phyloP scores from a whole-genome alignment of 2,113 vertebrate genomes.

The Bubalus kerabau region DNA sequence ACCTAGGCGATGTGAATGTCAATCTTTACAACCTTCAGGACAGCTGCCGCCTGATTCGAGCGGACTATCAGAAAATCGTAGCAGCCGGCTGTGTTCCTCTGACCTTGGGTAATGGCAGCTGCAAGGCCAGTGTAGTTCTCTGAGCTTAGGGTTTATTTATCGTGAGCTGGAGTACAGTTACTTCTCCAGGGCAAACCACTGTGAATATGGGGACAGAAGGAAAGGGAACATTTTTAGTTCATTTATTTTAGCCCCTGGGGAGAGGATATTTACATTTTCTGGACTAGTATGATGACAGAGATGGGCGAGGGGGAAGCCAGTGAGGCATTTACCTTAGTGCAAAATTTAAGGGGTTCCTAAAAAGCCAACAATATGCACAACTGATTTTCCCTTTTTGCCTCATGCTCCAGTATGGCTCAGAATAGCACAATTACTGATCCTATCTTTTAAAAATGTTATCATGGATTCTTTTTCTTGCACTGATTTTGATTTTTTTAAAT shows the following conservation, averaged over 20 bases:
- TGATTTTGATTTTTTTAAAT: not conserved
- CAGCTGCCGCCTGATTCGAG: conserved; percentile 87
- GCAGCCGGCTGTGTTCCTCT: conserved; percentile 86
- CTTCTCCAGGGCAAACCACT: not conserved
- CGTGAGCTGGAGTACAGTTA: rapidly evolving
- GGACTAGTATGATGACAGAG: too few relatives aligned
- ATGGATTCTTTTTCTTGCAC: not conserved
- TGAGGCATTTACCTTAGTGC: not conserved
- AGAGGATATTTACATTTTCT: not conserved
- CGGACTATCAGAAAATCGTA: conserved; percentile 82
- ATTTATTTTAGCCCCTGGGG: not conserved
- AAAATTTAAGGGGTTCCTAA: not conserved
- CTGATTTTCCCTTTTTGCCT: not conserved
- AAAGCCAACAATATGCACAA: not conserved
- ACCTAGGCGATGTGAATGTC: conserved; percentile 90
- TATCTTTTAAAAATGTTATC: not conserved
- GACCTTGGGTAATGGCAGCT: conserved; percentile 86
- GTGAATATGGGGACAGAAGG: not conserved
- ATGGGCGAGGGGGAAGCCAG: not conserved
- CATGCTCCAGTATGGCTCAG: not conserved
- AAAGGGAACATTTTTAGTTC: not conserved
- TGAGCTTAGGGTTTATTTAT: not conserved
- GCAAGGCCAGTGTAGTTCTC: not conserved
- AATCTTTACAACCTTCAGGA: conserved; percentile 91
- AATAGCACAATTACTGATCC: not conserved